These are phyloP conservation scores for Pongo pygmaeus DNA, from an alignment of 2,113 vertebrate species.

Conservation along the genomic window DNA sequence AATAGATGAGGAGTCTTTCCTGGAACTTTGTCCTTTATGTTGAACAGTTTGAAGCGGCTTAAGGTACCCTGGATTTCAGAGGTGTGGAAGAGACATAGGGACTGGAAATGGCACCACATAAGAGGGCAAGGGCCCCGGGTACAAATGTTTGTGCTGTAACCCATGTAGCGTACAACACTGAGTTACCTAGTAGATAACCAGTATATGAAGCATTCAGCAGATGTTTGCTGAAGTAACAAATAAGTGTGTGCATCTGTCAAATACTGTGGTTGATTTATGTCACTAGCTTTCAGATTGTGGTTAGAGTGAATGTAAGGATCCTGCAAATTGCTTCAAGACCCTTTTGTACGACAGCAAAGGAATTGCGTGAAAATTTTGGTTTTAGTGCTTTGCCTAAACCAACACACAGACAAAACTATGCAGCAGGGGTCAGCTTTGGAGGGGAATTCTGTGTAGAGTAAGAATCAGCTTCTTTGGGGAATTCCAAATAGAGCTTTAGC, in stretches of 20 bases:
- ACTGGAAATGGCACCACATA: fast-evolving
- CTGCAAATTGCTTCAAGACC: not conserved
- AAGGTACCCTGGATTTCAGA: not conserved
- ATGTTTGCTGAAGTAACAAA: not conserved
- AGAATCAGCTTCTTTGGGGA: not conserved
- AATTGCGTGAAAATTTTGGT: not conserved
- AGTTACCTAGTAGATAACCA: not conserved
- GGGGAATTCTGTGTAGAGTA: not conserved
- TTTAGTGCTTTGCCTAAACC: not conserved
- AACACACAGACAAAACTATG: not conserved
- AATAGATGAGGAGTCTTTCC: not conserved
- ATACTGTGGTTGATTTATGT: too few species aligned
- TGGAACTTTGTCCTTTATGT: not conserved
- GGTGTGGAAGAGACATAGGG: not conserved
- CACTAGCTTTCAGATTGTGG: not conserved
- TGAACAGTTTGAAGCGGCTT: not conserved
- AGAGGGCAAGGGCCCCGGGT: not conserved
- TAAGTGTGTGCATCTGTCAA: not conserved
- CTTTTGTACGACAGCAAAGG: not conserved
- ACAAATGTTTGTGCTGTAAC: too few species aligned
- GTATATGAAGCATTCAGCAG: not conserved
- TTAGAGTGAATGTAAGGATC: not conserved
- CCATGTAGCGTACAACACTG: fast-evolving
- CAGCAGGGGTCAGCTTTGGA: not conserved
- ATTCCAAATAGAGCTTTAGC: not conserved